Conservation (phyloP, 1,140 invertebrate genomes). For the Chelonus insularis region DNA sequence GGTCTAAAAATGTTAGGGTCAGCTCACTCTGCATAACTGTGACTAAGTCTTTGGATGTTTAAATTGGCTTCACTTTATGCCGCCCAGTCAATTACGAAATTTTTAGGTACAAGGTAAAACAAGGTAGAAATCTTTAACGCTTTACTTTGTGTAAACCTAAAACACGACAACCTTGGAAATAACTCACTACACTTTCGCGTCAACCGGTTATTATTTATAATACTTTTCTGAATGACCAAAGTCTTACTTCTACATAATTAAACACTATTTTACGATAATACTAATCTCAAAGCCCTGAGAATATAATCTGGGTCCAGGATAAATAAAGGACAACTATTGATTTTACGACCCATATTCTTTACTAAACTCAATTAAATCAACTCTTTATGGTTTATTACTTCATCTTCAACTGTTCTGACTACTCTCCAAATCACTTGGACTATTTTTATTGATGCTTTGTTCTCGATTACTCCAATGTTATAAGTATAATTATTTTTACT, state of each 20-base stretch:
- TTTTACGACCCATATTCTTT: too few species aligned
- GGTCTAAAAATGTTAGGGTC: too few species aligned
- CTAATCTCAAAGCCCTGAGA: neutral
- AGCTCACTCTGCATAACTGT: neutral
- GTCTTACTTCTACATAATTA: slow-evolving; percentile 9
- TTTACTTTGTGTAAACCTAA: slow-evolving; percentile 6
- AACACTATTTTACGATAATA: slow-evolving; percentile 18
- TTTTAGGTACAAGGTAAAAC: slow-evolving; percentile 9
- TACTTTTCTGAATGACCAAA: slow-evolving; percentile 4
- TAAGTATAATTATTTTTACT: too few species aligned
- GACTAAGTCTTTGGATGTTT: slow-evolving; percentile 7
- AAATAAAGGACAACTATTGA: too few species aligned
- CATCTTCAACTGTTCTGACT: too few species aligned
- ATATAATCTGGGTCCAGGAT: slow-evolving; percentile 30
- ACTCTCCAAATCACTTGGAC: too few species aligned
- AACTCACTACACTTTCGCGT: slow-evolving; percentile 10
- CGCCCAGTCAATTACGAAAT: slow-evolving; percentile 9
- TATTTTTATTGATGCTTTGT: too few species aligned
- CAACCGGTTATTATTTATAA: slow-evolving; percentile 11
- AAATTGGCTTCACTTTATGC: slow-evolving; percentile 9
- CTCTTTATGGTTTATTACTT: too few species aligned
- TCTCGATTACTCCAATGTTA: too few species aligned
- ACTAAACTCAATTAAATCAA: too few species aligned
- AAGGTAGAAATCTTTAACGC: slow-evolving; percentile 6
- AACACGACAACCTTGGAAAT: slow-evolving; percentile 10